These are phyloP conservation scores for Chymomyza costata DNA, from an alignment of 1,140 invertebrate species.

Conservation along the genomic window DNA sequence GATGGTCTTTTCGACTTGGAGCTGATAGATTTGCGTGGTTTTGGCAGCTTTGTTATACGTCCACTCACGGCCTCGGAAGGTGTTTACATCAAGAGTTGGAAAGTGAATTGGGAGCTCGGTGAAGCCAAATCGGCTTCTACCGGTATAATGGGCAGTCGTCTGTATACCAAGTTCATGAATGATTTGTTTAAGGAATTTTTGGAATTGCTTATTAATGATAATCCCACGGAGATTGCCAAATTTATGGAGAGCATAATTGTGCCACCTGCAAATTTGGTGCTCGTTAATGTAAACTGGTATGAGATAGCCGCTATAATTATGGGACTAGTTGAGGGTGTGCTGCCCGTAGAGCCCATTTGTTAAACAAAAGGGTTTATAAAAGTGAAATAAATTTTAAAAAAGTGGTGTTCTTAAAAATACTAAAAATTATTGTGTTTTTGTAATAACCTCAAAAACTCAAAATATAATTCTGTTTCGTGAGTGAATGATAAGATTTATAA, in stretches of 20 bases:
- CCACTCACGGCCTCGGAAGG: slow-evolving; percentile 32
- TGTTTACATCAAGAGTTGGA: slow-evolving; percentile 41
- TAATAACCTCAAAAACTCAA: too few relatives aligned
- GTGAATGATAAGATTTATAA: too few relatives aligned
- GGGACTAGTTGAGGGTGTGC: slow-evolving; percentile 42
- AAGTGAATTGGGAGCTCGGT: slow-evolving; percentile 44
- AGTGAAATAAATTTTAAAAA: too few relatives aligned
- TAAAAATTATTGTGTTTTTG: too few relatives aligned
- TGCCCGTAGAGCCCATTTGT: slow-evolving; percentile 59
- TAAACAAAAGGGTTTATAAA: slow-evolving; percentile 11
- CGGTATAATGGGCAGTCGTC: slow-evolving; percentile 41
- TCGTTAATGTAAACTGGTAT: slow-evolving; percentile 56
- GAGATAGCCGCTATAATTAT: slow-evolving; percentile 60
- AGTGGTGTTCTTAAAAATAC: too few relatives aligned
- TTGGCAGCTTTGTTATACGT: slow-evolving; percentile 58
- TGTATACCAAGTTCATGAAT: slow-evolving; percentile 49
- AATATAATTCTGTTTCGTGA: too few relatives aligned
- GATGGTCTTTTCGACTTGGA: slow-evolving; percentile 47
- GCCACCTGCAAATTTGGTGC: slow-evolving; percentile 41
- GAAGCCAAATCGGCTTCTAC: slow-evolving; percentile 44
- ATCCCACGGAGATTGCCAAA: slow-evolving; percentile 41
- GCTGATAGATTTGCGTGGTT: slow-evolving; percentile 42
- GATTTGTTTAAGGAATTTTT: slow-evolving; percentile 52
- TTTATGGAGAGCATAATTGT: slow-evolving; percentile 51
- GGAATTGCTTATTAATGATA: slow-evolving; percentile 50